These are phyloP conservation scores for Pinctada fucata DNA, from an alignment of 2,888 invertebrate genomes.

Conservation along the genomic window DNA sequence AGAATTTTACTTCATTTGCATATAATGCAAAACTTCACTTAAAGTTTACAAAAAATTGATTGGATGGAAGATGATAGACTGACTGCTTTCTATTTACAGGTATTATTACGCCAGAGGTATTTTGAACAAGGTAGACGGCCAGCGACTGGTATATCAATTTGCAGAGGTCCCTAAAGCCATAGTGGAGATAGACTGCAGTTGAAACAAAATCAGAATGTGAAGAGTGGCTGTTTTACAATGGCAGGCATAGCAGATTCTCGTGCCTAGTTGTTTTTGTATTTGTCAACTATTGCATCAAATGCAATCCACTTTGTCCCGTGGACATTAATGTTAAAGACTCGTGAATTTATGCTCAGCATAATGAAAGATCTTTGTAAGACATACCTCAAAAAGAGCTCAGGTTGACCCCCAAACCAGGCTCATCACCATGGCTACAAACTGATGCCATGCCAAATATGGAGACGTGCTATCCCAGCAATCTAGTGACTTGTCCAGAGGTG, in stretches of 20 bases:
- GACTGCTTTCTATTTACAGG: slow-evolving; percentile 62
- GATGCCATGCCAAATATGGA: no score
- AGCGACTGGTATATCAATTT: slow-evolving; percentile 98
- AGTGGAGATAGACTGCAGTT: slow-evolving; percentile 92
- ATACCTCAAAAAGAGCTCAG: not conserved
- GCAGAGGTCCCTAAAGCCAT: slow-evolving; percentile 99
- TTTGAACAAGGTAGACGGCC: slow-evolving; percentile 99
- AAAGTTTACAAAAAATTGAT: no score
- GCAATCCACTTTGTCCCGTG: not conserved
- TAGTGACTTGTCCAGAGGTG: no score
- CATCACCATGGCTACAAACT: no score
- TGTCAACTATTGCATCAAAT: not conserved
- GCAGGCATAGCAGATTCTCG: no score
- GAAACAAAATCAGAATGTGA: not conserved
- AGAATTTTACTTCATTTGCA: no score
- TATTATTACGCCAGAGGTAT: slow-evolving; percentile 99
- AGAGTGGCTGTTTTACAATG: no score
- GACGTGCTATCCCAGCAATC: no score
- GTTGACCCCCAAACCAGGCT: not conserved
- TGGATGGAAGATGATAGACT: no score
- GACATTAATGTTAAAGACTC: not conserved
- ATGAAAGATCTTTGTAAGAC: not conserved
- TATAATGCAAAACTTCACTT: no score
- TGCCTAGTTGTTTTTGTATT: no score
- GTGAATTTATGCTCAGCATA: not conserved